Evolutionary conservation across 1,140 invertebrate species (phyloP).

Genomic region (Periplaneta americana): DNA sequence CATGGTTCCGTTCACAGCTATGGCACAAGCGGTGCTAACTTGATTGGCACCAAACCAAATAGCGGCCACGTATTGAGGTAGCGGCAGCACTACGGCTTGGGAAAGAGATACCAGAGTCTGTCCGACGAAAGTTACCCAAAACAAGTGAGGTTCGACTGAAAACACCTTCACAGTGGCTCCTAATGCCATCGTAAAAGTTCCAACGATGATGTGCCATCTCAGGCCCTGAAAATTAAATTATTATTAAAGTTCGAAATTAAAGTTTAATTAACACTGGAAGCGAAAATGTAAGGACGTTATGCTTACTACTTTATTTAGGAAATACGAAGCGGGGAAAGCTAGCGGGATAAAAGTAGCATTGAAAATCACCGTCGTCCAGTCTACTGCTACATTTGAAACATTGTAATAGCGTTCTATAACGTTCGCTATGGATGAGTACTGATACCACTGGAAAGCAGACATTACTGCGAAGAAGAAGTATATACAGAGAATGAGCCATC

Average conservation of each 20-base stretch:
- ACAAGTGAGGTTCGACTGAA: slow-evolving; percentile 70
- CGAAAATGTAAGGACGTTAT: no score
- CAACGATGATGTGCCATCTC: slow-evolving; percentile 73
- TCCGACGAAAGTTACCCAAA: slow-evolving; percentile 80
- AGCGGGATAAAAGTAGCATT: no score
- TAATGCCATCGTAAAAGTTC: slow-evolving; percentile 77
- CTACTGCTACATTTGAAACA: slow-evolving; percentile 23
- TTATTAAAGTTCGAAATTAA: no score
- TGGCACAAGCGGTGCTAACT: slow-evolving; percentile 93
- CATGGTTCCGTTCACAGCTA: slow-evolving; percentile 98
- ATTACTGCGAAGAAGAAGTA: slow-evolving; percentile 50
- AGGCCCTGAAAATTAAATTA: slow-evolving; percentile 59
- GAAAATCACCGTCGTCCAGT: not conserved
- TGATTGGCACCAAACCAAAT: slow-evolving; percentile 96
- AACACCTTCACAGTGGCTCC: slow-evolving; percentile 94
- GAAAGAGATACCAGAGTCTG: slow-evolving; percentile 83
- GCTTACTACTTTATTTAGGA: no score
- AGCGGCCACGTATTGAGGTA: slow-evolving; percentile 89
- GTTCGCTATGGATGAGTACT: slow-evolving; percentile 35
- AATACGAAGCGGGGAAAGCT: no score
- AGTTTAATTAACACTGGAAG: no score
- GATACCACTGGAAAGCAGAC: slow-evolving; percentile 46
- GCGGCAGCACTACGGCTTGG: slow-evolving; percentile 88
- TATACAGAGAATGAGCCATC: slow-evolving; percentile 50
- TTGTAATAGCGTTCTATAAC: slow-evolving; percentile 32